phyloP scores from a whole-genome alignment of 92 coral and sea anemone genomes.

The Anthopleura xanthogrammica region DNA sequence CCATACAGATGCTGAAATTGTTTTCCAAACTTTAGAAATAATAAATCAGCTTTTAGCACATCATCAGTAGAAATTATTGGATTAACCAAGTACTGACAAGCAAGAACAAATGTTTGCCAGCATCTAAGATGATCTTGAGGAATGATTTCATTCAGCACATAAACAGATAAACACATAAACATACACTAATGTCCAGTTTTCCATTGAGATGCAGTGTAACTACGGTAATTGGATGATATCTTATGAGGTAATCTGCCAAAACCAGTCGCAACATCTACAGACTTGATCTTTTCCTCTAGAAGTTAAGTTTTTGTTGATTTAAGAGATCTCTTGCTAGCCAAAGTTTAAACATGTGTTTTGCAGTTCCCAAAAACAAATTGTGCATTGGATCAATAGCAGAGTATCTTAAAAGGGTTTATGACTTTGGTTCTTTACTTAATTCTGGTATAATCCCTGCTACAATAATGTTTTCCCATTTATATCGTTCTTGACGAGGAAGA shows the following conservation, averaged over 20 bases:
- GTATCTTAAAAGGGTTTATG: slow-evolving; percentile 27
- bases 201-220: slow-evolving; percentile 49
- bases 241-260: slow-evolving; percentile 31
- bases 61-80: slow-evolving; percentile 45
- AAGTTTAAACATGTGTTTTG: slow-evolving; percentile 39
- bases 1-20: slow-evolving; percentile 35
- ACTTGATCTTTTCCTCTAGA: slow-evolving; percentile 32
- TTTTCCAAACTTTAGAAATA: slow-evolving; percentile 54
- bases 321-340: slow-evolving; percentile 33
- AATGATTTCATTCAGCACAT: slow-evolving; percentile 1
- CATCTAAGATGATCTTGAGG: slow-evolving; percentile 6
- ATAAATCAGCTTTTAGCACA: slow-evolving; percentile 38
- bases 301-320: slow-evolving; percentile 14
- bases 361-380: slow-evolving; percentile 37
- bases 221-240: slow-evolving; percentile 29
- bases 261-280: slow-evolving; percentile 32
- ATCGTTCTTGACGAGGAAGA: slow-evolving; percentile 41
- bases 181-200: slow-evolving; percentile 50
- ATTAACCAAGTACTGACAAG: slow-evolving; percentile 33
- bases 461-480: slow-evolving; percentile 51
- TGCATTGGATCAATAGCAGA: slow-evolving; percentile 40
- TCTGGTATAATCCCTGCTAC: slow-evolving; percentile 47
- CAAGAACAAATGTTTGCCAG: slow-evolving; percentile 56
- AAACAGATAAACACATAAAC: no score
- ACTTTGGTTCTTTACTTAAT: slow-evolving; percentile 40